phyloP scores from a whole-genome alignment of 2,797 vertebrate species.

The Sebastes kiyomatsui region DNA sequence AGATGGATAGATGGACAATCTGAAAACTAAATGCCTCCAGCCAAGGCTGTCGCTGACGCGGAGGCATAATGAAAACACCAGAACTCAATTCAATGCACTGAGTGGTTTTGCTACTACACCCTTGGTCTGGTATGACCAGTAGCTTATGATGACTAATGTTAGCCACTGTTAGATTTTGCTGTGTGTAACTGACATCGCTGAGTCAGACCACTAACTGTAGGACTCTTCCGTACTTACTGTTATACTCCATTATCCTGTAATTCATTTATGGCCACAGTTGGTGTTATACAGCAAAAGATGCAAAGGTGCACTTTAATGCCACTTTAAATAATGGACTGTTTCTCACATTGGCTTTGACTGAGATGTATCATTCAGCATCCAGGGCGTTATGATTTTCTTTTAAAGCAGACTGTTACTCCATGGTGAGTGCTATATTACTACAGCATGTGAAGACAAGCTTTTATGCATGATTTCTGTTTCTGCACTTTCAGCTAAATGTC shows the following conservation, averaged over 20 bases:
- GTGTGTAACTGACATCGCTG: neutral
- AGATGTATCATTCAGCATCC: neutral
- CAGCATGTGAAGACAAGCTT: neutral
- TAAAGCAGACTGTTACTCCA: neutral
- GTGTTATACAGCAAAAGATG: neutral
- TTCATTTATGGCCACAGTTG: neutral
- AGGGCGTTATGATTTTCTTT: neutral
- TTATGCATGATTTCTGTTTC: neutral
- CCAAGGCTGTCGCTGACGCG: too few species aligned
- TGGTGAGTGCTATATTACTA: neutral
- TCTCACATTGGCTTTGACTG: neutral
- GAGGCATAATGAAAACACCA: neutral
- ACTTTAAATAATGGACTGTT: neutral
- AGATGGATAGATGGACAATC: too few species aligned
- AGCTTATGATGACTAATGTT: neutral
- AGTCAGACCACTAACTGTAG: neutral
- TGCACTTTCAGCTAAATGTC: slow-evolving; percentile 23
- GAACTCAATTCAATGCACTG: neutral
- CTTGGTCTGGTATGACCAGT: neutral
- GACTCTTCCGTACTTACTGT: neutral
- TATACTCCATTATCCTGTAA: neutral
- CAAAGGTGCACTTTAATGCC: neutral
- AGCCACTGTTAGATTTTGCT: neutral
- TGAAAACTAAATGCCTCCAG: too few species aligned
- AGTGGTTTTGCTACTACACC: neutral